Evolutionary conservation across 2,113 vertebrate species (phyloP).

Genomic region (Psettodes erumei): DNA sequence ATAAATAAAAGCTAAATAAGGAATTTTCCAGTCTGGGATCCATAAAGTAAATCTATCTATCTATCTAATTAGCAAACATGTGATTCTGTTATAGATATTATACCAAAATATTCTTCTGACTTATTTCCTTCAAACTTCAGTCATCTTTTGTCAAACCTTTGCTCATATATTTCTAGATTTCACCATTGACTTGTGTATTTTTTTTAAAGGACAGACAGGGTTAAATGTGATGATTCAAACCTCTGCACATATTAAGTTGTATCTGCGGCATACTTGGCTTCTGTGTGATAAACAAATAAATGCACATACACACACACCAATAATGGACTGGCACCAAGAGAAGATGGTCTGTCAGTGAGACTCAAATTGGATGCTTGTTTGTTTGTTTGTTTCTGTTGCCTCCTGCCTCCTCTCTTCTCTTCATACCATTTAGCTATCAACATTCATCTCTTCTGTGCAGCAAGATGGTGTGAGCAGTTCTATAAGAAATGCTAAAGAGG

Average conservation of each 20-base stretch:
- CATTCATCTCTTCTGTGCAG: not conserved
- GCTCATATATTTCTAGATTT: not conserved
- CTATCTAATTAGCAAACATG: slow-evolving; percentile 2
- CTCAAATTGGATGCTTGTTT: not conserved
- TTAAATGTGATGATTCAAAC: slow-evolving; percentile 11
- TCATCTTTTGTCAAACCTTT: not conserved
- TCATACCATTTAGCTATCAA: too few relatives aligned
- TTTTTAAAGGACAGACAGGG: not conserved
- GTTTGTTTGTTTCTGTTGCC: not conserved
- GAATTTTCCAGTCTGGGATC: too few relatives aligned
- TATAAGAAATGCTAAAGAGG: slow-evolving; percentile 31
- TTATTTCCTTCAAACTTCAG: not conserved
- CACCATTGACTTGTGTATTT: not conserved
- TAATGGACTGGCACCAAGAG: not conserved
- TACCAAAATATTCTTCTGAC: not conserved
- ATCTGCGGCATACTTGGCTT: slow-evolving; percentile 6
- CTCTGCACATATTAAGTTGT: not conserved
- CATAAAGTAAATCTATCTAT: too few relatives aligned
- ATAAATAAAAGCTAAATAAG: slow-evolving; percentile 16
- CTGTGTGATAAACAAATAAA: not conserved
- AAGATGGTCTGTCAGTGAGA: slow-evolving; percentile 24
- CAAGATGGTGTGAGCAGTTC: slow-evolving; percentile 2
- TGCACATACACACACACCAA: not conserved
- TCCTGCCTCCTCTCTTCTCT: not conserved
- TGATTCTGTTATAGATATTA: not conserved